phyloP scores from a whole-genome alignment of 2,888 invertebrate species.

The Parthenolecanium corni region DNA sequence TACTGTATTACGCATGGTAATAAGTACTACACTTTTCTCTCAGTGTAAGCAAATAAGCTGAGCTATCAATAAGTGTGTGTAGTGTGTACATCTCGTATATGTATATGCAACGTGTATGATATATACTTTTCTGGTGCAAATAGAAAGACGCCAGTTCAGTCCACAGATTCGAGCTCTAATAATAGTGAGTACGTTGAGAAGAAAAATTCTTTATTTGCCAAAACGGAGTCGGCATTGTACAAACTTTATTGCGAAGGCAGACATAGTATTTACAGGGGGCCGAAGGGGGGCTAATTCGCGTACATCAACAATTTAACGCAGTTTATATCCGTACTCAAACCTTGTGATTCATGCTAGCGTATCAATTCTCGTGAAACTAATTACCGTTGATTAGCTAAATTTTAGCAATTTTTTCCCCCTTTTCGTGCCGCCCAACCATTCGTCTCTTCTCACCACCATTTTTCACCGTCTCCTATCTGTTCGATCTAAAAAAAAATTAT shows the following conservation, averaged over 20 bases:
- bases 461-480: too few species aligned
- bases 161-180: constrained; percentile 23
- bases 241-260: constrained; percentile 23
- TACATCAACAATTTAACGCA: constrained; percentile 22
- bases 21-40: too few species aligned
- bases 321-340: constrained; percentile 17
- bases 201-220: constrained; percentile 27
- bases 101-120: too few species aligned
- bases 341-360: constrained; percentile 12
- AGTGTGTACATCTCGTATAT: too few species aligned
- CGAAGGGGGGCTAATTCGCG: constrained; percentile 4
- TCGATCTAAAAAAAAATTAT: too few species aligned
- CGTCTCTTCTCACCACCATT: background rate
- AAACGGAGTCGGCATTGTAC: constrained; percentile 23
- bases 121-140: too few species aligned
- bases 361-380: constrained; percentile 8
- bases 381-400: background rate
- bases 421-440: background rate
- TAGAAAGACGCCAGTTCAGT: constrained; percentile 7
- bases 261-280: constrained; percentile 14
- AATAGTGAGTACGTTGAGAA: constrained; percentile 17
- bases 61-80: too few species aligned
- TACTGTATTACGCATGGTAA: too few species aligned
- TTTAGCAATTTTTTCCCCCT: constrained; percentile 1
- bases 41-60: too few species aligned